Base-by-base conservation (phyloP, 2,797 vertebrate species). In the Sebastiscus tertius region DNA sequence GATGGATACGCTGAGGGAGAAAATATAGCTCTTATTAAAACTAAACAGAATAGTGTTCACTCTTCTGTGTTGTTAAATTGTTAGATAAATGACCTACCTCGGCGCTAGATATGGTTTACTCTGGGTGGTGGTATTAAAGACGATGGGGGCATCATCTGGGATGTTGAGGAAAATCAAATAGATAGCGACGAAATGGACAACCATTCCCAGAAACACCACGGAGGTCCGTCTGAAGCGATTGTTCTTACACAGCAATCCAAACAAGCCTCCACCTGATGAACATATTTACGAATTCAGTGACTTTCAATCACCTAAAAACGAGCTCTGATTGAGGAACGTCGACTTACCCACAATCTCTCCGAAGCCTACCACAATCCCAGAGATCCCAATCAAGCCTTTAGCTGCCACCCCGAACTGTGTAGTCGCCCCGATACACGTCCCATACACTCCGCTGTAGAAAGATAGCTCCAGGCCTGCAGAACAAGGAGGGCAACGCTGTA, bases 371-470 rank as follows among this genome's bases (percentile, higher is more conserved):
- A 96, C 82, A 4, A 97, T 96, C 72, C 96, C 96, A 46, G 96
- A 97, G 83, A 97, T 95, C 52, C 96, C 96, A 46, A 97, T 96
- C 79, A 97, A 84, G 72, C 96, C 93, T 91, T 95, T 96, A 6
- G 95, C 95, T 39, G 84, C 72, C 1, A 61, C 80, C 75, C 94
- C 95, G 58, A 97, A 97, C 26, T 96, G 89, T 2, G 89, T 9
- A 0, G 96, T 96, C 0, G 96, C 96, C n/a, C 96, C 96, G 1
- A 97, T 93, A 27, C 96, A 97, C 4, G 96, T 97, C 60, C 96
- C 96, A 22, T 96, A 97, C 22, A 97, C 95, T 0, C 96, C 96
- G 31, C 96, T 97, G 92, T 96, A 97, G 90, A 97, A 97, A 7
- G 93, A 92, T 27, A 97, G 87, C 93, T 96, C 96, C 73, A 97